Evolutionary conservation across 2,888 invertebrate genomes (phyloP), one percentile per base, ranked within the genome.

Genomic region (Polydrusus pterygomalis): DNA sequence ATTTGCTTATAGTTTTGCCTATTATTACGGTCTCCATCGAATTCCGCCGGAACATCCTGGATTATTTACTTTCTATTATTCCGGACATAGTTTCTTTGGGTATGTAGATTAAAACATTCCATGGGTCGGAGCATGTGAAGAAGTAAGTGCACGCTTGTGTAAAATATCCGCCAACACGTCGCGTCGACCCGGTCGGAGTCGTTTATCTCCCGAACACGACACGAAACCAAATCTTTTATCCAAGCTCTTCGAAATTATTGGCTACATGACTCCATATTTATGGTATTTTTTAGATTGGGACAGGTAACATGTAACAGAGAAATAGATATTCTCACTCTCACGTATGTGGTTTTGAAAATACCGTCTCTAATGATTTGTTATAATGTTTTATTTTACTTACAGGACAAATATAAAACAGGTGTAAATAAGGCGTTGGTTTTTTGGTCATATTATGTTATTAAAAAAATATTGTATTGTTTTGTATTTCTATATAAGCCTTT

Each of bases 111-210:
- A 79, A 81, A 81, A 80, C 79, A 82, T 79, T 81, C 80, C 78
- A 63, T 62, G 71, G 65, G 72, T 65, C 65, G 70, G 76, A 74
- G 67, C 78, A 70, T 77, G 77, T 77, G 74, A 67, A 80, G 38
- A 70, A 81, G 79, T 82, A 81, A 82, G 81, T 82, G 81, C 80
- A 79, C 79, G 80, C 77, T 79, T 77, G 80, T 81, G 81, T 81
- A 80, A 82, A 81, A 80, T 81, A 81, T 77, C 71, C 78, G 78
- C 79, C 80, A 80, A 81, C 81, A 81, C 80, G 75, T 78, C 77
- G 64, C 80, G 75, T 78, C 77, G 64, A 71, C 79, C 63, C 78
- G 73, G 81, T 76, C 79, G 77, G 77, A 68, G 75, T 51, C 81
- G 79, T 82, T 79, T 80, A 79, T 81, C 79, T 76, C 77, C 79